Evolutionary conservation across 2,888 invertebrate species (phyloP), one percentile per base, ranked within the genome.

Genomic region (Rhodophaea formosa): DNA sequence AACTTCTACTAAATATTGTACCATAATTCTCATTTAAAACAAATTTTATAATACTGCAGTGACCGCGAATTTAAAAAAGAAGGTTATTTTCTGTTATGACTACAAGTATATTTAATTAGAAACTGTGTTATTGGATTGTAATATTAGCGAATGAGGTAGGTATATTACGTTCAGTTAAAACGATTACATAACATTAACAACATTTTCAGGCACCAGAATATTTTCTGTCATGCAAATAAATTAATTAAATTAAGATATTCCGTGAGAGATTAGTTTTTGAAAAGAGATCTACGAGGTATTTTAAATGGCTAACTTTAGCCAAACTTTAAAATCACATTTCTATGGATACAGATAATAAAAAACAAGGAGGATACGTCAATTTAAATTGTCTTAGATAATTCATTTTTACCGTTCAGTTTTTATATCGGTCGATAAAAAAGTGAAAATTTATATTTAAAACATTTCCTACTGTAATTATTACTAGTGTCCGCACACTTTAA

Each of bases 1-100:
- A 82, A 66, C 56, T 70, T 72, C 78, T 84, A 83, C 69, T 72
- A 58, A 72, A 66, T 62, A 69, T 76, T 81, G 77, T 78, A 84
- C 74, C 79, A 72, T 70, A 62, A 57, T 49, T 58, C 59, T 69
- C 66, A 68, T 15, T 39, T 17, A 12, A 57, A 66, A 67, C 64
- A 62, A 70, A 75, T 76, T 80, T 76, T 60, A 63, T 77, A 80
- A 80, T 81, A 80, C 77, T 81, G 77, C 39, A 39, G 12, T n/a
- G 39, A 39, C 10, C n/a, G 39, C 67, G 74, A n/a, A n/a, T n/a
- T n/a, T n/a, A n/a, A n/a, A n/a, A n/a, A n/a, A n/a, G n/a, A n/a
- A n/a, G n/a, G n/a, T n/a, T n/a, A n/a, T n/a, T n/a, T n/a, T n/a
- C n/a, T n/a, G n/a, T n/a, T n/a, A n/a, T n/a, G n/a, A n/a, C n/a